Conservation (phyloP, 2,797 vertebrate genomes). For the Thalassophryne amazonica region DNA sequence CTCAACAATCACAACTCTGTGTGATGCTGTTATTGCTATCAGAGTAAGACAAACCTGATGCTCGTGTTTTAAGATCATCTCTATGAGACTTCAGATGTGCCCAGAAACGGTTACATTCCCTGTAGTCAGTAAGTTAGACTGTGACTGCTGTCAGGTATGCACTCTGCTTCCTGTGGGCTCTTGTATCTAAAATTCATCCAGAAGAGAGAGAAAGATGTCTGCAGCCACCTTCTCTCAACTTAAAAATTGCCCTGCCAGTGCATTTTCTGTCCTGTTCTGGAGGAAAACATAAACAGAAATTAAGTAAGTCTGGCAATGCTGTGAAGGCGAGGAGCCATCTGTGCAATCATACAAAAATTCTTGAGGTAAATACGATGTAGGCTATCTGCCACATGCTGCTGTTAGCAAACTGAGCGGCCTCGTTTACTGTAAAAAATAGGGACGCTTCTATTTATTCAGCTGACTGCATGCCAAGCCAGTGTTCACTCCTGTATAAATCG, state of each 20-base stretch:
- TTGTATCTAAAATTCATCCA: constrained; percentile 31
- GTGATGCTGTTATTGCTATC: not conserved
- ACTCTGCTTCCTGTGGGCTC: constrained; percentile 63
- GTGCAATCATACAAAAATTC: constrained; percentile 9
- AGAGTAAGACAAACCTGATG: not conserved
- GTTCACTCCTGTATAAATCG: constrained; percentile 31
- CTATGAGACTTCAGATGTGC: constrained; percentile 16
- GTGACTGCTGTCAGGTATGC: constrained; percentile 69
- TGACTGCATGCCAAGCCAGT: constrained; percentile 6
- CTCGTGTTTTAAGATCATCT: constrained; percentile 3
- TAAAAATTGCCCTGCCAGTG: not conserved
- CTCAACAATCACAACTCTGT: not conserved
- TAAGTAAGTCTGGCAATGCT: not conserved
- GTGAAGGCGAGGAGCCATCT: constrained; percentile 26
- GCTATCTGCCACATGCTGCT: constrained; percentile 13
- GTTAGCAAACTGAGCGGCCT: not conserved
- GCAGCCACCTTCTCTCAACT: constrained; percentile 10
- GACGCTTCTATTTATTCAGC: constrained; percentile 14
- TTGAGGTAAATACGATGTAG: constrained; percentile 9
- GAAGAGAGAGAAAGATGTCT: constrained; percentile 35
- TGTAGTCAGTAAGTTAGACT: constrained; percentile 50
- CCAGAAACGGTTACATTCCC: constrained; percentile 56
- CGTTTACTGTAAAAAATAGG: constrained; percentile 9
- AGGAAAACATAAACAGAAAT: not conserved
- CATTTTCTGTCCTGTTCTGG: not conserved